Evolutionary conservation across 2,888 invertebrate genomes (phyloP), one percentile per base, ranked within the genome.

Genomic region (Sabellastarte sp.): DNA sequence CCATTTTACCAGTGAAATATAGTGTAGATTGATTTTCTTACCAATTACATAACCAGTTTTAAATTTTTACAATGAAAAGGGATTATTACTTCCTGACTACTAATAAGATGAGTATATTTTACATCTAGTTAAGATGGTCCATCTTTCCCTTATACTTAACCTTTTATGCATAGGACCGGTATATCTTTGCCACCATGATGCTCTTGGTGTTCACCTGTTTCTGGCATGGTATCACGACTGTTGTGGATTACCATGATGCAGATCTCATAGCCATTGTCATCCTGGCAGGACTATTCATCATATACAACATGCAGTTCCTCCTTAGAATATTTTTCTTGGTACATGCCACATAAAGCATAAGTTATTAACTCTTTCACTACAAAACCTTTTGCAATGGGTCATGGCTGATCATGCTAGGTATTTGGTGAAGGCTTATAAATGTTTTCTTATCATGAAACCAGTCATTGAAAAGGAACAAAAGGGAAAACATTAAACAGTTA

Each of bases 211-310:
- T 75, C 1, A 76, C 81, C 24, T 82, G 81, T 66, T 72, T 78
- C 31, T 82, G 81, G 81, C 82, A 82, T 66, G 80, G 77, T n/a
- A 68, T 80, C 5, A 78, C 79, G 10, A 78, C 78, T 5, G 28
- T 20, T 24, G 53, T n/a, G 53, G 53, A 53, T 26, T 5, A 53
- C 10, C 15, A 5, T 5, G 10, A 53, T 26, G 53, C 53, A 5
- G 53, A 53, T 53, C 20, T 53, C 20, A 53, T 53, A 5, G 53
- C 53, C 53, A 5, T 53, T 5, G 53, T 53, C 28, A 26, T 53
- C 5, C 10, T 53, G 15, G 26, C 26, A 5, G 53, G 53, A 5
- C 24, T 10, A 5, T n/a, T 24, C 28, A 53, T 53, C 53, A 53
- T 53, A 10, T 53, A 53, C 53, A 53, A 53, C 28, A 15, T 53